A percentile compares a stretch with the other conserved stretches of the same genome.
Evolutionary conservation across 2,888 invertebrate species (phyloP).

Genomic region (Pyralis farinalis): DNA sequence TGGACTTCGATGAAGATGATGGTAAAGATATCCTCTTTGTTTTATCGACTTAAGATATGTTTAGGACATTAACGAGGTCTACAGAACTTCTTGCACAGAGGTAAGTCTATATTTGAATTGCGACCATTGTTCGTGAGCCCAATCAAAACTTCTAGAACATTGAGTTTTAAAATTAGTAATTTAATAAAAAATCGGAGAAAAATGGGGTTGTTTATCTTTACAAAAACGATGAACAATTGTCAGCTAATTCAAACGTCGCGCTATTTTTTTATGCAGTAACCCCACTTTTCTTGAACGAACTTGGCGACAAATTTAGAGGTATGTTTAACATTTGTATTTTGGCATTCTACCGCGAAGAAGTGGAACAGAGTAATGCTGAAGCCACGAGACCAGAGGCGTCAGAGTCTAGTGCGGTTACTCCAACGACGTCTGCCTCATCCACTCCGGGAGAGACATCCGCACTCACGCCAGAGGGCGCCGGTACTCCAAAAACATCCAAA

Average conservation of each 20-base stretch:
- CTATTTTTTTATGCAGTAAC: conserved; percentile 1
- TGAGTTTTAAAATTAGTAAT: conserved; percentile 17
- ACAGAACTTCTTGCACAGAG: conserved; percentile 15
- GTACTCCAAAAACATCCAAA: conserved; percentile 13
- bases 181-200: conserved; percentile 20
- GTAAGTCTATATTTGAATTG: conserved; percentile 47
- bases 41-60: no score
- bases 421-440: conserved; percentile 7
- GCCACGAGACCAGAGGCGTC: conserved; percentile 17
- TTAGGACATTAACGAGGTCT: no score
- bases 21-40: conserved; percentile 32
- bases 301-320: conserved; percentile 20
- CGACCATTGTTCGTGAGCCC: conserved; percentile 47
- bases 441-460: conserved; percentile 17
- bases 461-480: conserved; percentile 9
- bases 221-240: conserved; percentile 42
- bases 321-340: conserved; percentile 21
- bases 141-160: neutral
- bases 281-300: conserved; percentile 36
- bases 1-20: conserved; percentile 72
- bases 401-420: neutral
- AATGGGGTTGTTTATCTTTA: conserved; percentile 18
- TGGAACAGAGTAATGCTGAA: conserved; percentile 39
- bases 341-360: conserved; percentile 47
- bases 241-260: conserved; percentile 28